Evolutionary conservation across 2,113 vertebrate species (phyloP), one percentile per base, ranked within the genome.

Genomic region (Hirundichthys speculiger): DNA sequence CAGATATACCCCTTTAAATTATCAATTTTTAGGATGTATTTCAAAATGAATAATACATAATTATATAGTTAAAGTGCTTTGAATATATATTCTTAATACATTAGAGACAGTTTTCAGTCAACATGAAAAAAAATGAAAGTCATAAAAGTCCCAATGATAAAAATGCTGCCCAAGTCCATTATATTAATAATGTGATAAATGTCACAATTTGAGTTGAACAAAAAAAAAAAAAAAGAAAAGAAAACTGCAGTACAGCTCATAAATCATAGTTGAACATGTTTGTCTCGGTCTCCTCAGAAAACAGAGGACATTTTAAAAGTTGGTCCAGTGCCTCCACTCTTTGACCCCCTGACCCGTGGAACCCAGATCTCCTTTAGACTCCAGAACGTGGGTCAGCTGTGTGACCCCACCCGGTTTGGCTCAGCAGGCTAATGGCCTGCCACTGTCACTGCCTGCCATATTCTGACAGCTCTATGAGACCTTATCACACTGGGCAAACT

Each of bases 261-360:
- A 84, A 90, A 88, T 89, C 86, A 91, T 63, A 61, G 59, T 24
- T 73, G 63, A 87, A 65, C 64, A 73, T 91, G 83, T 90, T 91
- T 90, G 78, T 79, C 81, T 88, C 86, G 52, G 51, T 66, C 58
- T 51, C 19, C 65, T 53, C 59, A 73, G 54, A 86, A 78, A 73
- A 51, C 41, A 76, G 73, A 77, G 62, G 19, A 63, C 57, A 75
- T 73, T 80, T 85, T 76, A 67, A 72, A 52, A 42, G 64, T 72
- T 85, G 76, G 77, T 88, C 73, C 75, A 80, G 82, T 16, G 54
- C 49, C 82, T 64, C 73, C 80, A 59, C 75, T 86, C 85, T 52
- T 4, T 8, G 74, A 82, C 76, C 80, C 82, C 59, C 53, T 86
- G 73, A 83, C 83, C 82, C 50, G 62, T 64, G 84, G 66, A 82